A percentile compares a stretch with the other conserved stretches of the same genome.
Evolutionary conservation across 2,888 invertebrate genomes (phyloP).

Genomic region (Pheosia tremula): DNA sequence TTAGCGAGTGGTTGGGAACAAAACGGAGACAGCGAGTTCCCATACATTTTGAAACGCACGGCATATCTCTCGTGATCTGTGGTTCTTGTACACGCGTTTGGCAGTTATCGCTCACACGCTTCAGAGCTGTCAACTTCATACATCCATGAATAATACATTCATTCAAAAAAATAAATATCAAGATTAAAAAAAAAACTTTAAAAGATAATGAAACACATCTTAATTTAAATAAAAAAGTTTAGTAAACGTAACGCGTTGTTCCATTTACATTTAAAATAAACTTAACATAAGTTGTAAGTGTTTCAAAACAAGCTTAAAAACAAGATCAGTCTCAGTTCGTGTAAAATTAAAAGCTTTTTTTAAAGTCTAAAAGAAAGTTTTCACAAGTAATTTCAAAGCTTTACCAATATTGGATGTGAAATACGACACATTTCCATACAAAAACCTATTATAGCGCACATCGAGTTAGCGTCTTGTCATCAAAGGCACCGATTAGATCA

Average conservation of each 20-base stretch:
- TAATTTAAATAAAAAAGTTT: too few relatives aligned
- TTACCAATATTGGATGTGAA: not conserved
- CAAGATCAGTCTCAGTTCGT: not conserved
- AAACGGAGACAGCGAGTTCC: too few relatives aligned
- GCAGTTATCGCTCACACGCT: too few relatives aligned
- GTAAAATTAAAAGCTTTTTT: not conserved
- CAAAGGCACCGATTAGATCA: not conserved
- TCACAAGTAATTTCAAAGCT: slow-evolving; percentile 1
- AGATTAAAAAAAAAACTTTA: slow-evolving; percentile 1
- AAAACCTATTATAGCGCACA: not conserved
- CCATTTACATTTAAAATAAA: slow-evolving; percentile 3
- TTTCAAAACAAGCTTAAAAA: slow-evolving; percentile 6
- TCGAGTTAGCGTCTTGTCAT: not conserved
- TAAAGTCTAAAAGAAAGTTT: not conserved
- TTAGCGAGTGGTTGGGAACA: too few relatives aligned
- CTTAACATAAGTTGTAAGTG: not conserved
- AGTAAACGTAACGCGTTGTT: not conserved
- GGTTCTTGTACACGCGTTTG: too few relatives aligned
- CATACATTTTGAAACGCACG: too few relatives aligned
- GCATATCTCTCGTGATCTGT: too few relatives aligned
- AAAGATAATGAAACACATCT: too few relatives aligned
- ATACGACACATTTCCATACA: not conserved
- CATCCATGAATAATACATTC: too few relatives aligned
- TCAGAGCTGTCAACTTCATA: too few relatives aligned
- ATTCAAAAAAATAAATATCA: too few relatives aligned